Evolutionary conservation across 2,797 vertebrate species (phyloP), one percentile per base, ranked within the genome.

Genomic region (Tragopan temminckii): DNA sequence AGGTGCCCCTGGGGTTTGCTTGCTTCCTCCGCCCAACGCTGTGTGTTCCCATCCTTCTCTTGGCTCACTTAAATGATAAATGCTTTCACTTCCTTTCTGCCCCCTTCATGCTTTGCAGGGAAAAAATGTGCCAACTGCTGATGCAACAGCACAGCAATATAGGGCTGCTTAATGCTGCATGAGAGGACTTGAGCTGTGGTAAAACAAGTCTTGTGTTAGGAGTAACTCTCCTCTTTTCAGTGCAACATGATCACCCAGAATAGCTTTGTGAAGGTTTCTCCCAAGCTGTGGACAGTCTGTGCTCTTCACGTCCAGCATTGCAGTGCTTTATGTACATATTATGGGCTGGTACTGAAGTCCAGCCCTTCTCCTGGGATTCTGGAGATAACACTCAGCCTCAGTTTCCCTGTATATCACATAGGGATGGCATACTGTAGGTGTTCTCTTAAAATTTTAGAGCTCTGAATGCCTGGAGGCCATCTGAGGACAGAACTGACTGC

Each of bases 61-160:
- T 29, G 38, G 18, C 35, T 64, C 63, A 43, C 19, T 75, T 42
- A 25, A n/a, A 36, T 18, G 31, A 48, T 45, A 40, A 53, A 36
- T 0, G 1, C 2, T 18, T 81, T 53, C 53, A 27, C 48, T 72
- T 66, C 31, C 31, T n/a, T 57, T 55, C 31, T 55, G 20, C 31
- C 53, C 11, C 53, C 59, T 64, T 74, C 6, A 0, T 31, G 42
- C 61, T 63, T 85, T 82, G 55, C 64, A 33, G 38, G 53, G 21
- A 20, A 33, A 52, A 66, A 52, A 12, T 1, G 0, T 23, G 20
- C 42, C n/a, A 55, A 55, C 11, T 13, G 68, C 63, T 94, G 97
- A 89, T 94, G 94, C 80, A 95, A 82, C 46, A 70, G 75, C 21
- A 2, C 38, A 48, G 88, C 75, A 84, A 36, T 8, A 3, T 18